These are phyloP conservation scores for Athalia rosae DNA, from an alignment of 2,888 invertebrate genomes.

Conservation along the genomic window DNA sequence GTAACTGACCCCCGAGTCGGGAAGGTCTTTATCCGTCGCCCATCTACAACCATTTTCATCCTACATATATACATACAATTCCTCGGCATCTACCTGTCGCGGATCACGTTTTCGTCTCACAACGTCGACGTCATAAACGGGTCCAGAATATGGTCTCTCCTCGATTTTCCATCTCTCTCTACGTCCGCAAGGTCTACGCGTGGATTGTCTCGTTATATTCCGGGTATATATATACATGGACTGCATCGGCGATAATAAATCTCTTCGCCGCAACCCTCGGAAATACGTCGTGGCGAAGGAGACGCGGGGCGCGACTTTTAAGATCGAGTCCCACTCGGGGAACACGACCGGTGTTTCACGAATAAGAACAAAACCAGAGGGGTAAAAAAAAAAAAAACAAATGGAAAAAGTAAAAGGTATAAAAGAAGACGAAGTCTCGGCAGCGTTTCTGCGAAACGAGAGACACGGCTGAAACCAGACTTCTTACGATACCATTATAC, in stretches of 20 bases:
- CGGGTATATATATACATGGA: no score
- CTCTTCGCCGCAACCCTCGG: background rate
- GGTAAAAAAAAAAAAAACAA: no score
- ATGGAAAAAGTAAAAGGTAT: background rate
- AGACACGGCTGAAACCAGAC: background rate
- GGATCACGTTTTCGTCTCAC: constrained; percentile 20
- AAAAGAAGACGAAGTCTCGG: background rate
- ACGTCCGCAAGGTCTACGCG: background rate
- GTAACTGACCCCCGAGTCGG: constrained; percentile 37
- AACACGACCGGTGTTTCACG: no score
- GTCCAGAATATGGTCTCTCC: background rate
- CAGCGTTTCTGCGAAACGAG: background rate
- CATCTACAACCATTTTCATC: constrained; percentile 22
- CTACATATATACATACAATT: constrained; percentile 1
- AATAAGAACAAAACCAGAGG: no score
- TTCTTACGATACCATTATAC: background rate
- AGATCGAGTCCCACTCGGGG: no score
- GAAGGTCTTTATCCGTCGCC: constrained; percentile 33
- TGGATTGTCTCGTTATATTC: background rate
- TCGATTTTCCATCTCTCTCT: background rate
- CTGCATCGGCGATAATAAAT: background rate
- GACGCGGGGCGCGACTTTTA: no score
- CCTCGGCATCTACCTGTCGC: constrained; percentile 22
- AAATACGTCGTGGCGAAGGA: no score
- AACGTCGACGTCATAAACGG: constrained; percentile 11